Percentiles rank a stretch among this genome's conserved stretches.
phyloP scores from a whole-genome alignment of 2,113 vertebrate species.

The Brachypodius melanocephalos region DNA sequence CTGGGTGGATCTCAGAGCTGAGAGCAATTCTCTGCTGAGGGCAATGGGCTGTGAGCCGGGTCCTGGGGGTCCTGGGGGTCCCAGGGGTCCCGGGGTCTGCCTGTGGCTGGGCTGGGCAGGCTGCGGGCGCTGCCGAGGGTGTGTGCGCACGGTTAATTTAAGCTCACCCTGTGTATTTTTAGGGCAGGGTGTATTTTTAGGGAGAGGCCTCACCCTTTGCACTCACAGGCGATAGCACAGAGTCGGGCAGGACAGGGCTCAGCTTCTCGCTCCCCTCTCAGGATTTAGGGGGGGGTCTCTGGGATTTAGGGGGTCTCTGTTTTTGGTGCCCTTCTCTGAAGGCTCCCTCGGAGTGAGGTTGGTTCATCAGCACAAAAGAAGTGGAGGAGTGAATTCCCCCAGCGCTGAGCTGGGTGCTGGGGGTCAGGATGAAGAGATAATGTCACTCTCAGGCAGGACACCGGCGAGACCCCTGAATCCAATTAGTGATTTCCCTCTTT shows the following conservation, averaged over 20 bases:
- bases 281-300: not conserved
- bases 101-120: not conserved
- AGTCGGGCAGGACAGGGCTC: not conserved
- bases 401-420: not conserved
- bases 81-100: not conserved
- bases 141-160: not conserved
- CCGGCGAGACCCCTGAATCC: not conserved
- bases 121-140: not conserved
- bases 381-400: not conserved
- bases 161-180: constrained; percentile 40
- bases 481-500: constrained; percentile 36
- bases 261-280: accelerated
- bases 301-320: not conserved
- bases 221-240: not conserved
- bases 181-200: constrained; percentile 59
- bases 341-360: not conserved
- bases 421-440: not conserved
- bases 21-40: not conserved
- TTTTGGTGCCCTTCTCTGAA: accelerated
- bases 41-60: not conserved
- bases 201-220: constrained; percentile 53
- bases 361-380: not conserved
- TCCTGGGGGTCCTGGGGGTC: not conserved
- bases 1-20: accelerated
- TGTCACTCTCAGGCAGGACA: not conserved